Base-by-base conservation (phyloP, 2,113 vertebrate genomes). In the Rousettus leschenaultii region DNA sequence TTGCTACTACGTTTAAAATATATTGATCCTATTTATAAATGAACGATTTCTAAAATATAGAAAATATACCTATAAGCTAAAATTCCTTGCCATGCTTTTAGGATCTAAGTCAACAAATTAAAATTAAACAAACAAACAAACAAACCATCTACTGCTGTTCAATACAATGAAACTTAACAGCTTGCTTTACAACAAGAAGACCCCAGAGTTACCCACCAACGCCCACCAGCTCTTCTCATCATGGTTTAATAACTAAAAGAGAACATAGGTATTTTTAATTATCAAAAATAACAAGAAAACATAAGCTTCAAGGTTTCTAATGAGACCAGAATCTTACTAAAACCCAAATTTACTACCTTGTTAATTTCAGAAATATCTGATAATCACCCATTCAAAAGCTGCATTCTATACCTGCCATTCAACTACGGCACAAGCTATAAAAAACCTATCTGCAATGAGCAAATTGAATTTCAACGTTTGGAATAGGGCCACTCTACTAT, bases 231-330 rank as follows among this genome's bases (percentile, higher is more conserved):
- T 45, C 68, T 53, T 87, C 24, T 90, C 53, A 80, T 85, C 13
- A 66, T 48, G 71, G 71, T 55, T 91, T 77, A 86, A 77, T 57
- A 84, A 79, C 45, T 63, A 83, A 78, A 92, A 86, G 7, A 80
- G 43, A 88, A 91, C n/a, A 43, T 4, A 65, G 26, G n/a, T 35
- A 53, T 65, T 71, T 85, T 70, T 61, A 91, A 95, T 61, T 66
- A 91, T 63, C 74, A 82, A 68, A 78, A 89, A 84, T 43, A 91
- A 63, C 24, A 88, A 94, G 38, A 65, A 87, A 77, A 55, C 51
- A 86, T 35, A 68, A 66, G 84, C 90, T 59, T 4, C 82, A 86
- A 85, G 82, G 16, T 45, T 97, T 92, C 63, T 95, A 33, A 90
- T 3, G 8, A 71, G 22, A 26, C 18, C 24, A 80, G 66, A 78